phyloP scores from a whole-genome alignment of 1,140 invertebrate genomes.

The Ridgeia piscesae region DNA sequence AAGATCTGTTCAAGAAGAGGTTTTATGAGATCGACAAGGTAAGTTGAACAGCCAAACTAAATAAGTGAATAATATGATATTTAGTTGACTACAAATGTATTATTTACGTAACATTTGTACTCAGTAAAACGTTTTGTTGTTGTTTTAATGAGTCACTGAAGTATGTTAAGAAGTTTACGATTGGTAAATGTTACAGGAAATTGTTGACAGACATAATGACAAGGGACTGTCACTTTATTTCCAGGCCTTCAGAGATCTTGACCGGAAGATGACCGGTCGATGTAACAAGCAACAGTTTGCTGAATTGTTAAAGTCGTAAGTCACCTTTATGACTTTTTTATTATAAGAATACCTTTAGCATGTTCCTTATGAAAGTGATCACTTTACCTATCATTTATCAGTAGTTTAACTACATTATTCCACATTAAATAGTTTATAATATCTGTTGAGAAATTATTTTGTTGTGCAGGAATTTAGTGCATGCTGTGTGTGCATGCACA shows the following conservation, averaged over 20 bases:
- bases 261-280: conserved; percentile 8
- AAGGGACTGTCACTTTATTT: neutral
- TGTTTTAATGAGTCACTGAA: too few relatives aligned
- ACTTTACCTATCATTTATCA: neutral
- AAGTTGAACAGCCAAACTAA: neutral
- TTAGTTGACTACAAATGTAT: too few relatives aligned
- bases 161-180: neutral
- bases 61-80: neutral
- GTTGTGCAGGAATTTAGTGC: neutral
- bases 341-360: neutral
- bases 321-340: neutral
- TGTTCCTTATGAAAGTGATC: neutral
- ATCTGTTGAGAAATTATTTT: neutral
- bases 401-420: neutral
- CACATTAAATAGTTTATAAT: neutral
- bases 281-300: conserved; percentile 6
- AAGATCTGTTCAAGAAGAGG: conserved; percentile 8
- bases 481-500: neutral
- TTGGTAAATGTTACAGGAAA: too few relatives aligned
- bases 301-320: neutral
- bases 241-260: neutral
- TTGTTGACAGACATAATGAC: neutral
- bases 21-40: conserved; percentile 13
- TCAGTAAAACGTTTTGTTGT: too few relatives aligned
- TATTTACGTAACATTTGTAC: too few relatives aligned